Evolutionary conservation across 2,113 vertebrate species (phyloP), one percentile per base, ranked within the genome.

Genomic region (Agelaius tricolor): DNA sequence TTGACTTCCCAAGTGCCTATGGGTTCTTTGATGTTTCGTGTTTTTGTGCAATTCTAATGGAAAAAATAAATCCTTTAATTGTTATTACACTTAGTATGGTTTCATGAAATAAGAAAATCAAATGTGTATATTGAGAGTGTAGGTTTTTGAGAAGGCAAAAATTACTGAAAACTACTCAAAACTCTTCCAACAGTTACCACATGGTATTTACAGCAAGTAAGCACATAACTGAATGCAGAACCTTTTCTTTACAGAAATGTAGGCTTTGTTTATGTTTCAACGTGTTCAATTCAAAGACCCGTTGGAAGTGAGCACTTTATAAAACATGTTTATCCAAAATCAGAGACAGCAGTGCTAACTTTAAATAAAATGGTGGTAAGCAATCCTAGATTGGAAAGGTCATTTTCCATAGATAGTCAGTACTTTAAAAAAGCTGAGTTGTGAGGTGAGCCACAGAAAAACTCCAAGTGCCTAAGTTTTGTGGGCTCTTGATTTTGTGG

Each of bases 111-210:
- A 66, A 77, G 27, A 37, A 79, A 83, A 63, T 55, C 9, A 27
- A 66, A 47, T 9, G 5, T 43, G 2, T 8, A 1, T 57, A 13
- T 30, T 57, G 19, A 68, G 24, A 68, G 3, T 0, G 0, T 58
- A 44, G 16, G n/a, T n/a, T 81, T 91, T 77, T 55, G 13, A 71
- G 61, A 39, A 66, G 31, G 17, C 26, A 87, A 62, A 71, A 54
- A n/a, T 7, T 66, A 15, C 14, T 52, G 16, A 19, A 39, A 73
- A 35, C 14, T 67, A 66, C 11, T 61, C 9, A 44, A 13, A 28
- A 22, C 8, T 68, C 17, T 66, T 94, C 16, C 2, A 2, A 10
- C 46, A 30, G 14, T 39, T 84, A 9, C 11, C 11, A 7, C 0
- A 0, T 44, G 24, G 14, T 33, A 46, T 61, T 86, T 76, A 57